Base-by-base conservation (phyloP, 1,140 invertebrate genomes). In the Papilio helenus region DNA sequence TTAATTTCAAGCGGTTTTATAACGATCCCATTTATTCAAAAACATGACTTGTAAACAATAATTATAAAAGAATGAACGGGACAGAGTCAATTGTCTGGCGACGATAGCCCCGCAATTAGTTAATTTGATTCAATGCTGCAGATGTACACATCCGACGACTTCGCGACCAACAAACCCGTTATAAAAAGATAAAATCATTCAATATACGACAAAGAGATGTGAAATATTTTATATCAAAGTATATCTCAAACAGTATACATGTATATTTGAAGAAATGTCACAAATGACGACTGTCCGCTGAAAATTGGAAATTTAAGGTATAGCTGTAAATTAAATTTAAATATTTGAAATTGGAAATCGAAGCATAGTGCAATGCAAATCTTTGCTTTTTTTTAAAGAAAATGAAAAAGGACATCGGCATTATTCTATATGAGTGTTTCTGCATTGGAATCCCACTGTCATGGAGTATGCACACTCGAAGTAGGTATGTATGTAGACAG, bases 81-180 rank as follows among this genome's bases (percentile, higher is more conserved):
- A 89, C 88, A 87, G 85, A 76, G 77, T 68, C 86, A 91, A 91
- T 91, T 91, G 86, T 76, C 79, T 85, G 84, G 88, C 85, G 88
- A 88, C 87, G 85, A 90, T 90, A 89, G 84, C 81, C 84, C 79
- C 78, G 79, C 87, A 90, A 90, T 91, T 90, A 88, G 84, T 88
- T 88, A 85, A 91, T 90, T 90, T 79, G 79, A 89, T 87, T 84
- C 87, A 79, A 79, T 85, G 83, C 80, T 79, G 79, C 72, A 76
- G 76, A 77, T 77, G 76, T 77, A 39, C 58, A 68, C 58, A 68
- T 72, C 76, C 80, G 51, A 78, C 71, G 65, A 73, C 76, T 39
- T 73, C 29, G 58, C 79, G 72, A 73, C 76, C 71, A 61, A 10
- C 68, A 65, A 74, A 83, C 79, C 76, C 51, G 49, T 80, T 42